These are phyloP conservation scores for Gasterosteus aculeatus DNA, from an alignment of 2,113 vertebrate genomes.

Conservation along the genomic window DNA sequence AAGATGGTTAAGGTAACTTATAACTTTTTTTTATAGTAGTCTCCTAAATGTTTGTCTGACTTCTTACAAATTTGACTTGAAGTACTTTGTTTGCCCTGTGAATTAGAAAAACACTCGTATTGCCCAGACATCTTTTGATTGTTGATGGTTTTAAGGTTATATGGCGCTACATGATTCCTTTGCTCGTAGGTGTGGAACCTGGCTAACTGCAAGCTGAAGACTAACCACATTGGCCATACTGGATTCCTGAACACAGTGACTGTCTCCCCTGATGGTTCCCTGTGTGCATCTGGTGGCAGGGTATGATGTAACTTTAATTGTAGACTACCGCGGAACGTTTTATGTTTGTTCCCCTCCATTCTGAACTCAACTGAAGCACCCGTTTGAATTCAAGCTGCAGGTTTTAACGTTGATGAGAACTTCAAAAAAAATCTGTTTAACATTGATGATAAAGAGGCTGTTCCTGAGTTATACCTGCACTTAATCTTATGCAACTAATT, in stretches of 20 bases:
- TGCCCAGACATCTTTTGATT: constrained; percentile 35
- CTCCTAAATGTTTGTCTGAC: background rate
- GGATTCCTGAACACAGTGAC: constrained; percentile 96
- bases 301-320: constrained; percentile 62
- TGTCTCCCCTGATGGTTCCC: constrained; percentile 93
- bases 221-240: constrained; percentile 95
- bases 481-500: background rate
- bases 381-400: constrained; percentile 13
- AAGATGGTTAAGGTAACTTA: constrained; percentile 93
- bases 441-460: constrained; percentile 89
- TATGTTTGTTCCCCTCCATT: background rate
- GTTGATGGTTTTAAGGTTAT: too few species aligned
- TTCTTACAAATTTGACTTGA: background rate
- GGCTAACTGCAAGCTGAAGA: constrained; percentile 98
- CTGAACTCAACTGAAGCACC: background rate
- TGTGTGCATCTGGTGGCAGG: constrained; percentile 97
- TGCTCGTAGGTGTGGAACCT: constrained; percentile 92
- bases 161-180: background rate
- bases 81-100: constrained; percentile 43
- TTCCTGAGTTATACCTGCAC: constrained; percentile 85
- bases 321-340: background rate
- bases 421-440: constrained; percentile 72
- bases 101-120: constrained; percentile 55
- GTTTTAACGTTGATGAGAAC: constrained; percentile 78
- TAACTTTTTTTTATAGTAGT: background rate